Evolutionary conservation across 2,113 vertebrate genomes (phyloP).

Genomic region (Arvicanthis niloticus): DNA sequence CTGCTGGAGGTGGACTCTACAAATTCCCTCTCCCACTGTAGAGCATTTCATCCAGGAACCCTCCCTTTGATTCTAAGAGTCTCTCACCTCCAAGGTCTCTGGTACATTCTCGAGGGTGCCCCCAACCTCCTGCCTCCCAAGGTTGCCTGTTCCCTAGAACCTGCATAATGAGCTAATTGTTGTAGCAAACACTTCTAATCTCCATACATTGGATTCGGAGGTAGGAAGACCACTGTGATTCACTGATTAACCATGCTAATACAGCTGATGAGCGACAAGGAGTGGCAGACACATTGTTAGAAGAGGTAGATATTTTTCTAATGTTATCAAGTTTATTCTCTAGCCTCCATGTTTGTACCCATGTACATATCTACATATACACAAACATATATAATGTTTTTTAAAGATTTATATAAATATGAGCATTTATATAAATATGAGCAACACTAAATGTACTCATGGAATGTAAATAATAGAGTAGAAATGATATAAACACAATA

Average conservation of each 20-base stretch:
- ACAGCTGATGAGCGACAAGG: not conserved
- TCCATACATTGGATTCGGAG: not conserved
- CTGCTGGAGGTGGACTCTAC: too few relatives aligned
- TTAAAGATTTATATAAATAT: not conserved
- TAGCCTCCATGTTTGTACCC: too few relatives aligned
- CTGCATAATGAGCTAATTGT: not conserved
- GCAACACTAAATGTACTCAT: not conserved
- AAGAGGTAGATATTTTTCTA: not conserved
- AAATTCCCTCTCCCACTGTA: too few relatives aligned
- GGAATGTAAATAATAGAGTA: not conserved
- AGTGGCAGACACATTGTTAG: not conserved
- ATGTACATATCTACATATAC: too few relatives aligned
- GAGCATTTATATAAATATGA: too few relatives aligned
- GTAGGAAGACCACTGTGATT: not conserved
- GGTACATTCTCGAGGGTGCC: too few relatives aligned
- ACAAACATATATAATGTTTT: not conserved
- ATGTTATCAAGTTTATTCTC: not conserved
- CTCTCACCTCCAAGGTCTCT: too few relatives aligned
- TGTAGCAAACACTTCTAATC: not conserved
- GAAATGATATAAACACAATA: not conserved
- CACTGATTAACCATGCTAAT: not conserved
- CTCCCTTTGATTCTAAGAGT: too few relatives aligned
- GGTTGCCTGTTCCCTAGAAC: not conserved
- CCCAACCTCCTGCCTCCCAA: too few relatives aligned
- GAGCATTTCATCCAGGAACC: too few relatives aligned